A percentile compares a stretch with the other conserved stretches of the same genome.
phyloP scores from a whole-genome alignment of 2,797 vertebrate genomes.

The Sebastes diploproa region DNA sequence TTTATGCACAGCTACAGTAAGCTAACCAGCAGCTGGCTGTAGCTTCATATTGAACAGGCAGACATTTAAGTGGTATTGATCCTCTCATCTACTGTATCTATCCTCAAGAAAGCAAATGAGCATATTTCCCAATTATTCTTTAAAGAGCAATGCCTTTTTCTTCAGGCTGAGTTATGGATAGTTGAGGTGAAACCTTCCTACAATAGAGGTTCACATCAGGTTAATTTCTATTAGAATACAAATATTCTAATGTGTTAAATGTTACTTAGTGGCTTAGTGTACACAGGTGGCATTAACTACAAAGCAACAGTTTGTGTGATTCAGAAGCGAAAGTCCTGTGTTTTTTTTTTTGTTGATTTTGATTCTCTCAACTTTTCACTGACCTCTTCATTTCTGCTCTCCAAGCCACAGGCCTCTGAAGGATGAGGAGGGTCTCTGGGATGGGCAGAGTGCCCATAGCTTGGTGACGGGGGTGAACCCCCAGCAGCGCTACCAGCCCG shows the following conservation, averaged over 20 bases:
- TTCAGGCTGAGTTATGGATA: too few relatives aligned
- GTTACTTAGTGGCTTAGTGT: too few relatives aligned
- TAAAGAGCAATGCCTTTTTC: not conserved
- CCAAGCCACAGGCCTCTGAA: conserved; percentile 70
- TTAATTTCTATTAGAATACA: too few relatives aligned
- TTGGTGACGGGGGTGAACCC: conserved; percentile 67
- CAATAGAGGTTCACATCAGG: too few relatives aligned
- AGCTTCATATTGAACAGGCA: not conserved
- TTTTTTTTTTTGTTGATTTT: not conserved
- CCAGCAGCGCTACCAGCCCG: conserved; percentile 74
- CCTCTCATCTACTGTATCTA: not conserved
- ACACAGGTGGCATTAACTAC: not conserved
- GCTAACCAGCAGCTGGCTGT: not conserved
- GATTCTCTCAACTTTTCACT: not conserved
- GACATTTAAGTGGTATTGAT: not conserved
- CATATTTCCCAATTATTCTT: not conserved
- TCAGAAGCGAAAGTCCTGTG: not conserved
- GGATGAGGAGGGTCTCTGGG: conserved; percentile 71
- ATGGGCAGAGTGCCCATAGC: conserved; percentile 74
- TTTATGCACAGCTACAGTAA: not conserved
- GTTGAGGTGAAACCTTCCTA: not conserved
- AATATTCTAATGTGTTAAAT: too few relatives aligned
- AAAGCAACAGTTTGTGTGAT: not conserved
- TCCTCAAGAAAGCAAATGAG: not conserved
- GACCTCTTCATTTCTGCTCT: conserved; percentile 8